Evolutionary conservation across 2,797 vertebrate genomes (phyloP).

Genomic region (Carapus acus): DNA sequence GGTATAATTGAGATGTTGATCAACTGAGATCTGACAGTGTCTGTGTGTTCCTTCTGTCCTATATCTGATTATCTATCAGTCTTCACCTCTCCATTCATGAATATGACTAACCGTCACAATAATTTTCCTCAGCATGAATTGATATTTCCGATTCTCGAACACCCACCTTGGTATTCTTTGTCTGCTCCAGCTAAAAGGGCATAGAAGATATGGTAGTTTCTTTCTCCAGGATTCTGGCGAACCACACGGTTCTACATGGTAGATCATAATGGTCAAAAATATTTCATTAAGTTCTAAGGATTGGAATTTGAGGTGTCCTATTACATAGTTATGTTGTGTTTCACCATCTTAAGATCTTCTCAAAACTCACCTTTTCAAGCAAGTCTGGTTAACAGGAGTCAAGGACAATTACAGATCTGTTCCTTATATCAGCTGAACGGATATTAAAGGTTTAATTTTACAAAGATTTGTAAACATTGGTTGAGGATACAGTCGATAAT

Average conservation of each 20-base stretch:
- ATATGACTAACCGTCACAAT: too few relatives aligned
- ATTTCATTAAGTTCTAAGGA: too few relatives aligned
- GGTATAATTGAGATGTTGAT: too few relatives aligned
- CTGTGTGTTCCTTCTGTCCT: too few relatives aligned
- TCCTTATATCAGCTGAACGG: neutral
- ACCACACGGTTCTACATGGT: slow-evolving; percentile 86
- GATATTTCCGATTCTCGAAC: too few relatives aligned
- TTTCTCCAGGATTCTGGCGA: slow-evolving; percentile 85
- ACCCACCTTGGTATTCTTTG: slow-evolving; percentile 76
- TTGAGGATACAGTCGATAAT: slow-evolving; percentile 89
- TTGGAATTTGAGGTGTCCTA: too few relatives aligned
- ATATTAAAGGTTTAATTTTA: neutral
- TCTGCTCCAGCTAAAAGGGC: slow-evolving; percentile 80
- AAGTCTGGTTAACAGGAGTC: slow-evolving; percentile 60
- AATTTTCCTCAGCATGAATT: too few relatives aligned
- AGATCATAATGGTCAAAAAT: neutral
- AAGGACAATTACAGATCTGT: slow-evolving; percentile 38
- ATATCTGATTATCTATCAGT: too few relatives aligned
- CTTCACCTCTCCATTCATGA: too few relatives aligned
- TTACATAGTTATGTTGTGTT: too few relatives aligned
- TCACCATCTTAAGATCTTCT: neutral
- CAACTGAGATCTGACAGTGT: too few relatives aligned
- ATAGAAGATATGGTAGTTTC: slow-evolving; percentile 92
- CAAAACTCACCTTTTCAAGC: slow-evolving; percentile 64
- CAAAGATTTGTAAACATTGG: neutral